Percentiles rank a stretch among this genome's conserved stretches.
phyloP scores from a whole-genome alignment of 2,113 vertebrate genomes.

The Gadus macrocephalus region DNA sequence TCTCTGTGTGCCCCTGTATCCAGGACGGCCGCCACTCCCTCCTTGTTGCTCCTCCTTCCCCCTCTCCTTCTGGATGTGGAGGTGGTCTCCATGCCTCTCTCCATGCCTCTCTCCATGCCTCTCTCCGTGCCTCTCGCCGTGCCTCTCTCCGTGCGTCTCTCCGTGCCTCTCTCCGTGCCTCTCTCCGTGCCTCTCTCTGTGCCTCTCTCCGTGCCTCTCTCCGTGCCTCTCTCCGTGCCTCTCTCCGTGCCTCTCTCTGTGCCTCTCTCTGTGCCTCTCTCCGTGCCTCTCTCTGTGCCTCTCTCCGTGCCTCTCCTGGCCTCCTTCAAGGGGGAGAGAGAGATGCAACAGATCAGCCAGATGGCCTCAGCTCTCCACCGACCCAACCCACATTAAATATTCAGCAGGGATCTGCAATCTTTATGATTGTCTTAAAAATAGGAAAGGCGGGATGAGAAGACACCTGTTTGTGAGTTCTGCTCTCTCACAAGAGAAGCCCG shows the following conservation, averaged over 20 bases:
- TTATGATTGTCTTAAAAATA: conserved; percentile 64
- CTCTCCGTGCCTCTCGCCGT: too few relatives aligned
- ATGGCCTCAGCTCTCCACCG: conserved; percentile 53
- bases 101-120: too few relatives aligned
- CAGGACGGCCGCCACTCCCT: conserved; percentile 18
- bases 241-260: too few relatives aligned
- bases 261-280: conserved; percentile 8
- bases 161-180: too few relatives aligned
- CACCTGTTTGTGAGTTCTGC: conserved; percentile 46
- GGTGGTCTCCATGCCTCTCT: too few relatives aligned
- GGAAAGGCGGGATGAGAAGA: conserved; percentile 35
- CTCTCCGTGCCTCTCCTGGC: neutral
- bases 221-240: too few relatives aligned
- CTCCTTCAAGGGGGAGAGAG: conserved; percentile 26
- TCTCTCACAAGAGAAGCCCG: neutral
- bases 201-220: too few relatives aligned
- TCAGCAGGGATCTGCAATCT: conserved; percentile 60
- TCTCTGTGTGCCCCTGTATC: conserved; percentile 13
- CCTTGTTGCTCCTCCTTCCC: too few relatives aligned
- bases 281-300: neutral
- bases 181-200: too few relatives aligned
- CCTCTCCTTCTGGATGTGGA: too few relatives aligned
- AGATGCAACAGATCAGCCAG: conserved; percentile 54
- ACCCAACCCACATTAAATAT: conserved; percentile 61
- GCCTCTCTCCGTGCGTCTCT: too few relatives aligned